These are phyloP conservation scores for Protaetia brevitarsis DNA, from an alignment of 1,140 invertebrate species.

Conservation along the genomic window DNA sequence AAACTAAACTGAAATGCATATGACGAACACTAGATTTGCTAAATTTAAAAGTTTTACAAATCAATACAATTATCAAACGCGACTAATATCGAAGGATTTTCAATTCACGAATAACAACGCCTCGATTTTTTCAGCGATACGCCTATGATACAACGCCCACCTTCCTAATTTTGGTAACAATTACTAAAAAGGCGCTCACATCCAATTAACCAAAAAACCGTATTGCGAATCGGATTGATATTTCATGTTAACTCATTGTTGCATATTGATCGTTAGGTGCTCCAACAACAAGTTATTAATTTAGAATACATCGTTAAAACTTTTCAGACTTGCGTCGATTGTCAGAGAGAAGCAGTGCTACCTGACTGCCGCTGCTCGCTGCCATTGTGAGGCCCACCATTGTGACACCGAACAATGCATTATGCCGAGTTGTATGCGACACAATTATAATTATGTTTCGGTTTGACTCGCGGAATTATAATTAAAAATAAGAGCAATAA, in stretches of 20 bases:
- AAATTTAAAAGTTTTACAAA: too few relatives aligned
- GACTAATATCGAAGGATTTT: too few relatives aligned
- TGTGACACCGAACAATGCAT: slow-evolving; percentile 45
- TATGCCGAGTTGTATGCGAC: slow-evolving; percentile 42
- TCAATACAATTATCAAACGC: too few relatives aligned
- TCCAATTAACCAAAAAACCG: slow-evolving; percentile 16
- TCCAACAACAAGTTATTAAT: slow-evolving; percentile 48
- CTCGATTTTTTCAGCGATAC: not conserved
- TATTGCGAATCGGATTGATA: slow-evolving; percentile 26
- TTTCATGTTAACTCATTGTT: slow-evolving; percentile 39
- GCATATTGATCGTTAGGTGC: slow-evolving; percentile 42
- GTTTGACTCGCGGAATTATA: slow-evolving; percentile 42
- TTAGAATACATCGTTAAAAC: slow-evolving; percentile 49
- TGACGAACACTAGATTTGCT: too few relatives aligned
- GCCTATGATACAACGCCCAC: not conserved
- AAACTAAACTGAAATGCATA: too few relatives aligned
- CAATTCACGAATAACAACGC: too few relatives aligned
- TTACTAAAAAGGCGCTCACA: not conserved
- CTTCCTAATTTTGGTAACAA: not conserved
- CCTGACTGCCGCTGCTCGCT: slow-evolving; percentile 40
- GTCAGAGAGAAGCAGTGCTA: slow-evolving; percentile 40
- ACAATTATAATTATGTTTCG: slow-evolving; percentile 48
- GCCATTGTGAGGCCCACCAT: slow-evolving; percentile 36
- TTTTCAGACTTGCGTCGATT: slow-evolving; percentile 48
- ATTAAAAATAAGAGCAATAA: slow-evolving; percentile 43